Base-by-base conservation (phyloP, 2,888 invertebrate genomes). In the Leptinotarsa rubiginosa region DNA sequence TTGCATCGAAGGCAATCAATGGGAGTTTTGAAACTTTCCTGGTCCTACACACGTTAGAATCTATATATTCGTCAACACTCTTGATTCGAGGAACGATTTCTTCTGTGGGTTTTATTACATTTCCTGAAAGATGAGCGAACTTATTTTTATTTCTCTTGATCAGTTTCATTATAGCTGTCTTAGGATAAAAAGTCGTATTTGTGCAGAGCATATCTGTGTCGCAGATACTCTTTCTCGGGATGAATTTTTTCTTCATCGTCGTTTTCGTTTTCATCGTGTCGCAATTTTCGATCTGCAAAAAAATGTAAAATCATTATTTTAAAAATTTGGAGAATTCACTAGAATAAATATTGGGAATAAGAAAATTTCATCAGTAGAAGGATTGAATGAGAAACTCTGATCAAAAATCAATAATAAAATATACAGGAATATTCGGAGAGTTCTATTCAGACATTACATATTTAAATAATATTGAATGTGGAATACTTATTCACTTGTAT, bases 41-140 rank as follows among this genome's bases (percentile, higher is more conserved):
- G 1, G 78, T 78, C 31, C 71, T 52, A 65, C 78, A 78, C 62
- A 78, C 69, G 31, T 78, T 78, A 15, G 72, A 73, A n/a, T 72
- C 73, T 16, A 16, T 15, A 41, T 70, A 70, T 13, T 72, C 66
- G 12, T 54, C 66, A 15, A 62, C 10, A 47, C 59, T 73, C 18
- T 56, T 65, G 15, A 69, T 20, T 31, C 62, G 69, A 0, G 75
- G 72, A 16, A 69, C 13, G 1, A 56, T 50, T 15, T 65, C 64
- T 1, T 69, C 52, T 3, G 74, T 69, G 0, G 78, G 76, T 47
- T 76, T 72, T 3, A 78, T 73, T 4, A 76, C 75, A 3, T 74
- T 64, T 4, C 78, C 78, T 5, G 69, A 66, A 1, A 76, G 62
- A 12, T 65, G 65, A 0, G 50, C 70, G 59, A 73, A 76, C 56